Base-by-base conservation (phyloP, 2,113 vertebrate species). In the Trichomycterus rosablanca region DNA sequence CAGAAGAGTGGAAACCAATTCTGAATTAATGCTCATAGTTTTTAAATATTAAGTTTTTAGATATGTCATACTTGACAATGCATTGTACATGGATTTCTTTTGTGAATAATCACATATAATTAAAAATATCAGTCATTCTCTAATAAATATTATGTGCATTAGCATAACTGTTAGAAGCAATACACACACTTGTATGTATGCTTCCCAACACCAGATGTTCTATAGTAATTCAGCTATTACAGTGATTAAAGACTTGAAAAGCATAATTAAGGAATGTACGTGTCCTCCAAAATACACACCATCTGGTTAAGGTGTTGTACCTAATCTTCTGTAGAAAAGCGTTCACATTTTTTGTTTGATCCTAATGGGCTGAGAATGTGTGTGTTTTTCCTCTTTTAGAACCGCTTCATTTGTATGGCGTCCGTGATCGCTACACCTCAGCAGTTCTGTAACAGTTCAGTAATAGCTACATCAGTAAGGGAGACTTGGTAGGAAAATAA, bases 271-370 rank as follows among this genome's bases (percentile, higher is more conserved):
- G 28, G 8, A 48, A 71, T 35, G 26, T 16, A 68, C 32, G 42
- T 60, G 50, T 68, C 43, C 66, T 55, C 23, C 67, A 76, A 75
- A 79, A 74, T 44, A 37, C 61, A 55, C 64, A 73, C 73, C 66
- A 73, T 76, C 70, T 71, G 66, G 66, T 79, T 37, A 3, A 52
- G 65, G 43, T 51, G 74, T 52, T 73, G 72, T 64, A 66, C 37
- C 64, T 64, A 74, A 72, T 72, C 68, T 73, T 65, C 39, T 68
- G 68, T 59, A 77, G 67, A 80, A 78, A 71, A 70, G 52, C 59
- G 54, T 9, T 35, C 59, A 64, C 70, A 59, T 73, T 72, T 67
- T 66, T 34, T 52, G 45, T 73, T 73, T 76, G 67, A 73, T 54
- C 57, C 67, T 68, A 73, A 74, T 66, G 52, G 19, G 14, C 58